A percentile compares a stretch with the other conserved stretches of the same genome.
These are phyloP conservation scores for Carduelis carduelis DNA, from an alignment of 2,797 vertebrate species.

Conservation along the genomic window DNA sequence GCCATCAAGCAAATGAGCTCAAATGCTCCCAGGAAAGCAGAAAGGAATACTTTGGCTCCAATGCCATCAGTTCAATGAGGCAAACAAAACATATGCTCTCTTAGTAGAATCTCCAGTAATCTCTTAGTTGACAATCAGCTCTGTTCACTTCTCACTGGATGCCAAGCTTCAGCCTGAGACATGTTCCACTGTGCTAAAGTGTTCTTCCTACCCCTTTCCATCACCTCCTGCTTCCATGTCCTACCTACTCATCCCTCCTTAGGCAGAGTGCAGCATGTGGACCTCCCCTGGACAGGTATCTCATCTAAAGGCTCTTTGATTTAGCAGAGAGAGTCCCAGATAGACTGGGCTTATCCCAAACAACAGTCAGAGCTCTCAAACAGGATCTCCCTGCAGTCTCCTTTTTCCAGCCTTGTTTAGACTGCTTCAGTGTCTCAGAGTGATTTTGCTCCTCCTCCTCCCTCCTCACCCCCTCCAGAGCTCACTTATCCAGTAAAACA, in stretches of 20 bases:
- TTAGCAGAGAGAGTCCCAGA: neutral
- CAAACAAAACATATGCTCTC: neutral
- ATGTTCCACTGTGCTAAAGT: neutral
- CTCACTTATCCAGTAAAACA: neutral
- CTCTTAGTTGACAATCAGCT: neutral
- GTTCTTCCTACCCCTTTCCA: neutral
- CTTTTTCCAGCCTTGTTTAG: neutral
- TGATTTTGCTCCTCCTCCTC: neutral
- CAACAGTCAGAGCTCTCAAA: neutral
- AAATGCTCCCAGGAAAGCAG: constrained; percentile 5
- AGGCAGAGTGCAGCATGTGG: neutral
- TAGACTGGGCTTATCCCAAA: neutral
- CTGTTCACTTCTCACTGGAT: neutral
- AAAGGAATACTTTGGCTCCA: neutral
- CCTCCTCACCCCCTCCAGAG: neutral
- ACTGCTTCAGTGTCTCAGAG: neutral
- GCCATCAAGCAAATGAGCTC: neutral
- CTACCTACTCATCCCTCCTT: neutral
- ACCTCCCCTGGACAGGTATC: neutral
- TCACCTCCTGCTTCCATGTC: neutral
- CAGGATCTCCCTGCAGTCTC: neutral
- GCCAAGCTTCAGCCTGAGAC: neutral
- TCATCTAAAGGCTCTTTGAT: neutral
- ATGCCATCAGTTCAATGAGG: neutral
- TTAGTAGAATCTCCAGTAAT: neutral